These are phyloP conservation scores for Sepioteuthis lessoniana DNA, from an alignment of 2,888 invertebrate species.

Conservation along the genomic window DNA sequence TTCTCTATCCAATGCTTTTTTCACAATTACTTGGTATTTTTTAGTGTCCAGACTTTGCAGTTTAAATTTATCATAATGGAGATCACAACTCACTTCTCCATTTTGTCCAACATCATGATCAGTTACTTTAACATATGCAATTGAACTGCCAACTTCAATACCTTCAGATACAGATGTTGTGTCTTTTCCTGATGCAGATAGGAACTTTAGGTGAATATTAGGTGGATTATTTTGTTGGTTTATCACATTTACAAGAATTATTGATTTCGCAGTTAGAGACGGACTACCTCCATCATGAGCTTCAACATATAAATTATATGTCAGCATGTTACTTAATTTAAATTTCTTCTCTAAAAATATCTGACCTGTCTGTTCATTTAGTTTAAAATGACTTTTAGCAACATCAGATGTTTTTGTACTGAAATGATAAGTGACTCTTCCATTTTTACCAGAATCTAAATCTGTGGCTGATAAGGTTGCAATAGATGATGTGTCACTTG, in stretches of 20 bases:
- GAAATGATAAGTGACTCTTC: slow-evolving; percentile 11
- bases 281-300: slow-evolving; percentile 69
- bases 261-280: slow-evolving; percentile 55
- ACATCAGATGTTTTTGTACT: slow-evolving; percentile 1
- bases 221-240: neutral
- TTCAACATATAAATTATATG: neutral
- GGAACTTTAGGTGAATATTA: neutral
- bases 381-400: neutral
- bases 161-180: neutral
- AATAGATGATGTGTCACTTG: neutral
- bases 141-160: neutral
- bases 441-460: neutral
- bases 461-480: slow-evolving; percentile 33
- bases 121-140: neutral
- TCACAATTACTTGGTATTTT: slow-evolving; percentile 12
- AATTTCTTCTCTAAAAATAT: neutral
- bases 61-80: slow-evolving; percentile 23
- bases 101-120: slow-evolving; percentile 23
- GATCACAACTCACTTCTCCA: neutral
- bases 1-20: slow-evolving; percentile 10
- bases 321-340: neutral
- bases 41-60: neutral
- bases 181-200: neutral
- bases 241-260: slow-evolving; percentile 61
- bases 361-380: neutral